These are phyloP conservation scores for Myotis findleyi DNA, from an alignment of 2,797 vertebrate genomes.

Conservation along the genomic window DNA sequence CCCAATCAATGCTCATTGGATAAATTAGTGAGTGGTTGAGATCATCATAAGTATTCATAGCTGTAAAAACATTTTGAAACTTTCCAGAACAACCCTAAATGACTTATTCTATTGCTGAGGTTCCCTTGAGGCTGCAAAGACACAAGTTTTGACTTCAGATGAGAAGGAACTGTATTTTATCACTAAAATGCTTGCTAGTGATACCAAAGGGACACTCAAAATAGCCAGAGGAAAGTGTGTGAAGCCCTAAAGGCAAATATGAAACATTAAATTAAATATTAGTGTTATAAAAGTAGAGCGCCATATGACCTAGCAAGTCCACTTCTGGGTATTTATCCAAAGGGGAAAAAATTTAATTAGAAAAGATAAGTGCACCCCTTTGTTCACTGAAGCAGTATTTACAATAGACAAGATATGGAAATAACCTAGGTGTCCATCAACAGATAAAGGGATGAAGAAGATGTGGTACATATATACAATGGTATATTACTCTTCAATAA, in stretches of 20 bases:
- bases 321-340: background rate
- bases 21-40: background rate
- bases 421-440: background rate
- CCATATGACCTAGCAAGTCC: background rate
- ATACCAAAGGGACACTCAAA: background rate
- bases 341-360: background rate
- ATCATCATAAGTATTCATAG: background rate
- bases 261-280: slow-evolving; percentile 26
- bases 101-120: background rate
- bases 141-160: slow-evolving; percentile 7
- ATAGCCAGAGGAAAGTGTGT: background rate
- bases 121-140: background rate
- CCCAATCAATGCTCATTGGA: background rate
- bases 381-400: background rate
- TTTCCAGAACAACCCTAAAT: slow-evolving; percentile 9
- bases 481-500: background rate
- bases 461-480: background rate
- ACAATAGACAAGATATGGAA: background rate
- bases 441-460: background rate
- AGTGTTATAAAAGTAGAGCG: background rate
- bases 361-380: background rate
- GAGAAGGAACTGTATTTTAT: background rate
- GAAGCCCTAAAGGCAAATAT: background rate
- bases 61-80: background rate
- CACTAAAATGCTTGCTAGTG: background rate